Evolutionary conservation across 2,888 invertebrate genomes (phyloP), one percentile per base, ranked within the genome.

Genomic region (Stegophylla sp.): DNA sequence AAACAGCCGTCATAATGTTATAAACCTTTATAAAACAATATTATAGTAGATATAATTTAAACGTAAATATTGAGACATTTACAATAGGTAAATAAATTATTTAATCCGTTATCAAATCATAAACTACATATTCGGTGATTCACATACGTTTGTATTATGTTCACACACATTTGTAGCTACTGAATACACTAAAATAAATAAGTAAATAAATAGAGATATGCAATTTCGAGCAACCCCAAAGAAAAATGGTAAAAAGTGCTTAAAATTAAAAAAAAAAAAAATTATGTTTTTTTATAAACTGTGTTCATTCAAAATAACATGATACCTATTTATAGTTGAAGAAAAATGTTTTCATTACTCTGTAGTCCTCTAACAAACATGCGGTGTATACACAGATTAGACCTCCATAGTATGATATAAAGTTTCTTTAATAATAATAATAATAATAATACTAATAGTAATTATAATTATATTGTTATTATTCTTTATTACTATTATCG

Each of bases 1-100:
- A 72, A 74, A 34, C 48, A 63, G 10, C 48, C 15, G 12, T 73
- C 45, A 28, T 67, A 45, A 43, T 15, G n/a, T 34, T 17, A 63
- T 56, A 56, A 13, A 45, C 15, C 41, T 69, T 41, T 43, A 41
- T 56, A 72, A 56, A 72, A 72, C 41, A 56, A 72, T 56, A 72
- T 0, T 56, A 34, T 56, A 72, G 1, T 56, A 34, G 34, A 34
- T 34, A 66, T 26, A 9, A 26, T 15, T 63, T 48, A 63, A 74
- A 1, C 28, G 48, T 74, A n/a, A n/a, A n/a, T n/a, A 48, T 63
- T 63, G 5, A 34, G 3, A 73, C 45, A 73, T 48, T 28, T 26
- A 26, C 3, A n/a, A n/a, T 12, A 26, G 13, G 26, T 41, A 13
- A 13, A 20, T 0, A 23, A 12, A 64, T 26, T 59, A 51, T 9